Evolutionary conservation across 35 echinoderm and acorn worm genomes (phyloP).

Genomic region (Hemicentrotus pulcherrimus): DNA sequence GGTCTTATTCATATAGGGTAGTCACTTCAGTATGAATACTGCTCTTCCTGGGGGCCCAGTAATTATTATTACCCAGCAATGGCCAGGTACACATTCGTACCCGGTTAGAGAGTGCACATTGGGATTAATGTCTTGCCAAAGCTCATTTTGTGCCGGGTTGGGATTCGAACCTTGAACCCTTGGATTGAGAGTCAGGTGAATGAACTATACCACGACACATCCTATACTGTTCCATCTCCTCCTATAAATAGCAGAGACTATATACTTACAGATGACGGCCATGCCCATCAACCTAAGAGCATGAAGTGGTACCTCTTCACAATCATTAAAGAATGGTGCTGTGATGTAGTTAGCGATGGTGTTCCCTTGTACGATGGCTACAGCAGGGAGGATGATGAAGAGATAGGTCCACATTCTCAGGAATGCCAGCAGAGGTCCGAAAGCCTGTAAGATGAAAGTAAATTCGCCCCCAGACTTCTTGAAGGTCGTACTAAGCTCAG

Average conservation of each 20-base stretch:
- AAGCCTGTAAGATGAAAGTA: constrained; percentile 78
- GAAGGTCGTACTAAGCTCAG: constrained; percentile 75
- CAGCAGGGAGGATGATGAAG: constrained; percentile 39
- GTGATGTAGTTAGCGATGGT: constrained; percentile 64
- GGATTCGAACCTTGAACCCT: too few species aligned
- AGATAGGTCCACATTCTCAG: constrained; percentile 60
- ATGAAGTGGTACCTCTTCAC: constrained; percentile 25
- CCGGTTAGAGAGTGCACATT: too few species aligned
- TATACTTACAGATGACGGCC: constrained; percentile 58
- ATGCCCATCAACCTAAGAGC: constrained; percentile 54
- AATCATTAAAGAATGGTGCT: constrained; percentile 58
- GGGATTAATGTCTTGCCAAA: too few species aligned
- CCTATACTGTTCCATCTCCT: too few species aligned
- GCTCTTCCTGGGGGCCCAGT: too few species aligned
- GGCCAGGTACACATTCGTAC: too few species aligned
- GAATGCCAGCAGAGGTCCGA: constrained; percentile 71
- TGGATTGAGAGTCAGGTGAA: too few species aligned
- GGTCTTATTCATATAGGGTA: too few species aligned
- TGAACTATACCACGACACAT: too few species aligned
- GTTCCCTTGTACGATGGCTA: constrained; percentile 43
- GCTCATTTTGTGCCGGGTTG: too few species aligned
- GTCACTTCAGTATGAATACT: too few species aligned
- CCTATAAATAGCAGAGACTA: not conserved
- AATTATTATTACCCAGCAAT: too few species aligned
- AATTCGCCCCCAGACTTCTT: constrained; percentile 85